Evolutionary conservation across 2,113 vertebrate genomes (phyloP).

Genomic region (Gnathonemus longibarbis): DNA sequence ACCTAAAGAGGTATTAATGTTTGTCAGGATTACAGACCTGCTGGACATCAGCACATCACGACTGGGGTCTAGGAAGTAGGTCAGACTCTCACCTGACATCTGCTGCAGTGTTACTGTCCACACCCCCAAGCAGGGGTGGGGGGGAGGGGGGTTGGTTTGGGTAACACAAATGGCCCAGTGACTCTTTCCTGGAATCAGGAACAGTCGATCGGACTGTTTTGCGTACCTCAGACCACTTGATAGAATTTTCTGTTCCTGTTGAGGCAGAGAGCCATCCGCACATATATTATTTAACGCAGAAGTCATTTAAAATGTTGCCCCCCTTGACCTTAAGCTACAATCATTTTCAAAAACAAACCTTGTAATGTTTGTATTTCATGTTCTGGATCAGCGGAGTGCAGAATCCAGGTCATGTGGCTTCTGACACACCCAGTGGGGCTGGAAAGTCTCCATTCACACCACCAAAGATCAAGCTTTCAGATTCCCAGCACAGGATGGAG

Average conservation of each 20-base stretch:
- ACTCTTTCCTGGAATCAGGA: neutral
- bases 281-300: neutral
- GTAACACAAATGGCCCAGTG: neutral
- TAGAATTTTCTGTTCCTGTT: neutral
- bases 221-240: neutral
- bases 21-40: slow-evolving; percentile 57
- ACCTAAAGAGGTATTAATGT: neutral
- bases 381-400: neutral
- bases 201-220: neutral
- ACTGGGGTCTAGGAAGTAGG: slow-evolving; percentile 59
- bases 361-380: neutral
- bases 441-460: neutral
- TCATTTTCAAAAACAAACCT: neutral
- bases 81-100: slow-evolving; percentile 73
- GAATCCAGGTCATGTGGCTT: neutral
- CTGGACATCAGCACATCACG: slow-evolving; percentile 63
- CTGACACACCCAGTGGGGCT: neutral
- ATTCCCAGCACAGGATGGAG: neutral
- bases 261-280: neutral
- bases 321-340: neutral
- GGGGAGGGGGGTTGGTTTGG: neutral
- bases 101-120: slow-evolving; percentile 42
- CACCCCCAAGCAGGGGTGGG: neutral
- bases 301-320: neutral
- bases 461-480: neutral